These are phyloP conservation scores for Sarcophaga variegata DNA, from an alignment of 2,888 invertebrate species.

Conservation along the genomic window DNA sequence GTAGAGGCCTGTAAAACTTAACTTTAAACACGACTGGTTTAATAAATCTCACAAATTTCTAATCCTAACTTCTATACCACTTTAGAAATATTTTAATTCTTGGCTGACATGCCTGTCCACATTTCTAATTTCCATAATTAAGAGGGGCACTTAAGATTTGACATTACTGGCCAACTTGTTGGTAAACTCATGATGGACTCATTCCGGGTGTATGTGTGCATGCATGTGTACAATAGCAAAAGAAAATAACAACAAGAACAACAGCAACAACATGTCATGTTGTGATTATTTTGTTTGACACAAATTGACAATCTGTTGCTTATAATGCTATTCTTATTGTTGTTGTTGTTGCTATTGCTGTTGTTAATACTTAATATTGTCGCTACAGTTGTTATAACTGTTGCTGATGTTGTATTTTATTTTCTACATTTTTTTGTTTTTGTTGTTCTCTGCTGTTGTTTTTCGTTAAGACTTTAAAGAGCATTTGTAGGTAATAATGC, in stretches of 20 bases:
- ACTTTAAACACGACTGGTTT: too few relatives aligned
- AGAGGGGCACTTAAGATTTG: slow-evolving; percentile 47
- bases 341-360: slow-evolving; percentile 26
- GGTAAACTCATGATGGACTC: slow-evolving; percentile 38
- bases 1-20: too few relatives aligned
- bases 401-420: neutral
- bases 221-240: neutral
- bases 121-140: neutral
- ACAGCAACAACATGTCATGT: slow-evolving; percentile 65
- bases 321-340: slow-evolving; percentile 30
- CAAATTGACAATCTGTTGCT: slow-evolving; percentile 69
- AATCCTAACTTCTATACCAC: too few relatives aligned
- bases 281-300: slow-evolving; percentile 70
- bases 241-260: neutral
- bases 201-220: slow-evolving; percentile 17
- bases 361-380: slow-evolving; percentile 53
- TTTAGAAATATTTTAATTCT: too few relatives aligned
- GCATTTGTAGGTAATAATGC: too few relatives aligned
- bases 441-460: neutral
- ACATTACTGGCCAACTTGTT: slow-evolving; percentile 18
- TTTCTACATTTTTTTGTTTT: too few relatives aligned
- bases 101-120: too few relatives aligned
- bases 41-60: too few relatives aligned
- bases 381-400: slow-evolving; percentile 32
- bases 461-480: slow-evolving; percentile 9